These are phyloP conservation scores for Drosophila funebris DNA, from an alignment of 1,140 invertebrate species.

Conservation along the genomic window DNA sequence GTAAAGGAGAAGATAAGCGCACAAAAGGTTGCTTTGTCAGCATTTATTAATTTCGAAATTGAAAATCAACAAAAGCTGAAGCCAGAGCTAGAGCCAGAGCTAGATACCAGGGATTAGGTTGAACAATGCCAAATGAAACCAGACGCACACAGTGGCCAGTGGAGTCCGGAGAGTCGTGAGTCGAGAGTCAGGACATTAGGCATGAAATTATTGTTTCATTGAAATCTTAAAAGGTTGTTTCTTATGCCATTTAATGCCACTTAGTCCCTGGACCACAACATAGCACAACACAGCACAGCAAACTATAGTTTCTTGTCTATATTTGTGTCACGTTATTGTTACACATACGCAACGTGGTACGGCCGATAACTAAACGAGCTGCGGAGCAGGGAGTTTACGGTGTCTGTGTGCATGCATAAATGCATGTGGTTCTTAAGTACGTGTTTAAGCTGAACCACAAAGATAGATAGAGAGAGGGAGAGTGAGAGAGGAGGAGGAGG, in stretches of 20 bases:
- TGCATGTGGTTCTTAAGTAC: conserved; percentile 59
- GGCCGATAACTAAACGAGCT: background rate
- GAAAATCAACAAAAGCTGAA: conserved; percentile 62
- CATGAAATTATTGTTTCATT: conserved; percentile 62
- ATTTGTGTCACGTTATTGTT: conserved; percentile 76
- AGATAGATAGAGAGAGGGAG: background rate
- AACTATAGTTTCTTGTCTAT: conserved; percentile 32
- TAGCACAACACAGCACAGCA: background rate
- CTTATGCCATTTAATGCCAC: conserved; percentile 76
- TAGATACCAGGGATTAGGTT: conserved; percentile 43
- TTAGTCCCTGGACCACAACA: conserved; percentile 31
- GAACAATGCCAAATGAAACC: conserved; percentile 22
- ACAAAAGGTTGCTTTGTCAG: conserved; percentile 23
- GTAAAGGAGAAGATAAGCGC: background rate
- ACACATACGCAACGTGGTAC: conserved; percentile 58
- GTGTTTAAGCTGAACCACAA: conserved; percentile 59
- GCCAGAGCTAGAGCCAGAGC: background rate
- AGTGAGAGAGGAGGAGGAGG: background rate
- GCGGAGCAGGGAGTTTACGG: background rate
- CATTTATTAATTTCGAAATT: conserved; percentile 76
- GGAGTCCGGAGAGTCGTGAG: background rate
- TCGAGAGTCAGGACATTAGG: conserved; percentile 7
- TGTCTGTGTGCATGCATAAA: conserved; percentile 48
- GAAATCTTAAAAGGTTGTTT: conserved; percentile 69
- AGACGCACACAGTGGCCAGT: conserved; percentile 19